phyloP scores from a whole-genome alignment of 2,888 invertebrate species.

The Melanargia galathea region DNA sequence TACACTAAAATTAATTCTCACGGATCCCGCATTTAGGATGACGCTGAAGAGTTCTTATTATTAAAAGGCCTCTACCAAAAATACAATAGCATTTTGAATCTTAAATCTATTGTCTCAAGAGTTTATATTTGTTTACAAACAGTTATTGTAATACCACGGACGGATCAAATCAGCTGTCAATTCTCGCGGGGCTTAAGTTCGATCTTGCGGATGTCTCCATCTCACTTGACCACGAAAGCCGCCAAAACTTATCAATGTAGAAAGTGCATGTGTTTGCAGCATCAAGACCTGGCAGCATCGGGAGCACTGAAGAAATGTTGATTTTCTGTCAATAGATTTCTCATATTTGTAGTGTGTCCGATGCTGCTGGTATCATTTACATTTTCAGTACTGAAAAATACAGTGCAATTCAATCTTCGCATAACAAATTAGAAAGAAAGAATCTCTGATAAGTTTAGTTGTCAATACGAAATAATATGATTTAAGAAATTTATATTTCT shows the following conservation, averaged over 20 bases:
- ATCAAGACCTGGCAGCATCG: too few species aligned
- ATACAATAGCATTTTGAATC: slow-evolving; percentile 37
- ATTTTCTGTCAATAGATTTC: too few species aligned
- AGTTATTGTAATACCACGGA: slow-evolving; percentile 50
- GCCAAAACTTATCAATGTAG: not conserved
- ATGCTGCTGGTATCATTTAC: too few species aligned
- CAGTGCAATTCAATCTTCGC: too few species aligned
- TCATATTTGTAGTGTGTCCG: too few species aligned
- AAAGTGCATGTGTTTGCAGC: too few species aligned
- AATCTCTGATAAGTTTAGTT: slow-evolving; percentile 7
- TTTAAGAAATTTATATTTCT: too few species aligned
- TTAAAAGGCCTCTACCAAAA: slow-evolving; percentile 6
- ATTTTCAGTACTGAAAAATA: too few species aligned
- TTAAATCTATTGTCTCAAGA: slow-evolving; percentile 43
- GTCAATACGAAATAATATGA: too few species aligned
- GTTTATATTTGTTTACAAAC: slow-evolving; percentile 31
- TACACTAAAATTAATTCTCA: slow-evolving; percentile 74
- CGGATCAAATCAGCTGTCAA: slow-evolving; percentile 71
- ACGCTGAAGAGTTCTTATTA: slow-evolving; percentile 61
- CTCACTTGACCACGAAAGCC: slow-evolving; percentile 37
- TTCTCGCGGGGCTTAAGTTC: slow-evolving; percentile 70
- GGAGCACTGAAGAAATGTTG: too few species aligned
- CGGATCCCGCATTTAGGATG: slow-evolving; percentile 65
- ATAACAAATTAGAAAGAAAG: not conserved
- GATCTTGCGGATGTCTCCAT: slow-evolving; percentile 56